Evolutionary conservation across 2,797 vertebrate species (phyloP), one percentile per base, ranked within the genome.

Genomic region (Cynodonichthys magdalenae): DNA sequence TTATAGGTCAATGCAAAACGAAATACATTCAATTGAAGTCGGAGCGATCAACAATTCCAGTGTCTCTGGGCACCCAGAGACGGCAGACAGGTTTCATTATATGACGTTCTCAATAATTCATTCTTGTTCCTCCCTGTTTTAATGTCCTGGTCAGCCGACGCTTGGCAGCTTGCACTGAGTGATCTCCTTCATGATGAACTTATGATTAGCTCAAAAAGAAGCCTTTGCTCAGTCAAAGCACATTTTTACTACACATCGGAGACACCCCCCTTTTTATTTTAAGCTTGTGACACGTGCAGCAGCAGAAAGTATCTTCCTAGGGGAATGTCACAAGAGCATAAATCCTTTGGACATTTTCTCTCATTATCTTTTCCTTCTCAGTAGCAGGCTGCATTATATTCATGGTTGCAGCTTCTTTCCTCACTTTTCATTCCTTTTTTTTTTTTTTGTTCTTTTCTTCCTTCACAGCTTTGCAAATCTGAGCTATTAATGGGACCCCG

Each of bases 21-120:
- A 74, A 89, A 53, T 75, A 78, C 67, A 68, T 87, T 89, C 71
- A 88, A 87, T 89, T 90, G 74, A 90, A 79, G 83, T 83, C 79
- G 64, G 66, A 82, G 75, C 67, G 84, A 85, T 90, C 89, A 90
- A 81, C 83, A 79, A 72, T 86, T 83, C 72, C 54, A n/a, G 50
- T 75, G 77, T 87, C 84, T 89, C 79, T 54, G 45, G 85, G 84
- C 84, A 80, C 79, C 85, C 75, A 29, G 88, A 87, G 79, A 80
- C 77, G 67, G 77, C 65, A 85, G 75, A 81, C 85, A 79, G 81
- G 76, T 86, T 88, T 93, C 87, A 91, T 91, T 81, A 89, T 82
- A 80, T 84, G 88, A 86, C 84, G 61, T 80, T 71, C 71, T 93
- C 75, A 91, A 92, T 93, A 90, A 92, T 93, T 91, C 79, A 92